phyloP scores from a whole-genome alignment of 2,113 vertebrate genomes.

The Hepsetus odoe region DNA sequence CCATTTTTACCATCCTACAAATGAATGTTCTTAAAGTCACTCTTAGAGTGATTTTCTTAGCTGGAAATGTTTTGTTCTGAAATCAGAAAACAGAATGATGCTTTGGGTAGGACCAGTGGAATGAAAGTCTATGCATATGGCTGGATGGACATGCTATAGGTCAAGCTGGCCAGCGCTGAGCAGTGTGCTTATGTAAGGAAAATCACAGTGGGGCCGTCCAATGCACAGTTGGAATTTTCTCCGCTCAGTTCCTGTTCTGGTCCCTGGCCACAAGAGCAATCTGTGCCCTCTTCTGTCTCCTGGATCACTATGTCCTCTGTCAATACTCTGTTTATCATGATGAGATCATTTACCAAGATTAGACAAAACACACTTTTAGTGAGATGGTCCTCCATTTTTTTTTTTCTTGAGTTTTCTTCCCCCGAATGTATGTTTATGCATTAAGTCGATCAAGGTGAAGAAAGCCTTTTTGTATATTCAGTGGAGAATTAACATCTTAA shows the following conservation, averaged over 20 bases:
- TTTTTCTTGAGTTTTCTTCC: neutral
- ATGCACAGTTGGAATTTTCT: conserved; percentile 46
- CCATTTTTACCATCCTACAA: too few relatives aligned
- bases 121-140: conserved; percentile 3
- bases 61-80: neutral
- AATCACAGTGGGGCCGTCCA: conserved; percentile 35
- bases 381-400: neutral
- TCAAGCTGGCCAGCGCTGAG: conserved; percentile 24
- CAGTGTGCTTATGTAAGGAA: conserved; percentile 24
- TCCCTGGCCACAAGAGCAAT: conserved; percentile 51
- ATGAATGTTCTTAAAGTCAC: too few relatives aligned
- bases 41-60: neutral
- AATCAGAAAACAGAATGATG: neutral
- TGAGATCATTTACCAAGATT: conserved; percentile 6
- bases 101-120: neutral
- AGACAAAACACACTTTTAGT: neutral
- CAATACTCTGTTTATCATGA: conserved; percentile 23
- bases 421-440: neutral
- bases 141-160: conserved; percentile 28
- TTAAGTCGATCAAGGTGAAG: neutral
- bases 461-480: conserved; percentile 10
- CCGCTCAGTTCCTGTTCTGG: conserved; percentile 48
- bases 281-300: conserved; percentile 45
- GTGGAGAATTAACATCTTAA: conserved; percentile 18
- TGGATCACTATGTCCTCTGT: conserved; percentile 24